Base-by-base conservation (phyloP, 2,888 invertebrate species). In the Dastarcus helophoroides region DNA sequence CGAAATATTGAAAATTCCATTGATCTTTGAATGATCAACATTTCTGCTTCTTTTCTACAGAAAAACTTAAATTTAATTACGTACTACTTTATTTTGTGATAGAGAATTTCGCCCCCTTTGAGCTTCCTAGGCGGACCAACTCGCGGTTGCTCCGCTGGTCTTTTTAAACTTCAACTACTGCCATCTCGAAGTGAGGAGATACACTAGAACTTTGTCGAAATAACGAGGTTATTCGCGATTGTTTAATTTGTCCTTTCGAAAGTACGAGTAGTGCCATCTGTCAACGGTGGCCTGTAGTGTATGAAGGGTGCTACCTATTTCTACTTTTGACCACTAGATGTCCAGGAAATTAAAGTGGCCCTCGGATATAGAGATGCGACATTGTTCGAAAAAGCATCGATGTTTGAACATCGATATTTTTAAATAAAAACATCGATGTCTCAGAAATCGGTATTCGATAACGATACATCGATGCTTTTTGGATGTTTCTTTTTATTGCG, bases 1-100 rank as follows among this genome's bases (percentile, higher is more conserved):
- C 39, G 34, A 41, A 38, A 39, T 37, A 43, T 25, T 39, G 31
- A 39, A 33, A 21, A 33, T 34, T 35, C 38, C 38, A 38, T 24
- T 37, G 34, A 33, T 39, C 36, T 40, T 41, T 41, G 31, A 43
- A 36, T 38, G 23, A 38, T 32, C 35, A 32, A 35, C 38, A 40
- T 35, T 30, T 32, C 35, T 35, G 29, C 29, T 35, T 35, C 36
- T 39, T 39, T 37, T 37, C 37, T 35, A 35, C 28, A 28, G 19
- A 21, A 8, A 17, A 21, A 33, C 10, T 29, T 22, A 29, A 21
- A 22, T 30, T 29, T 29, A 29, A 28, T 11, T 31, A 26, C 35
- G 30, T 29, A 36, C 35, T 38, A 33, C 25, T 38, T 33, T 33
- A 36, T 38, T 36, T 36, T 33, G 28, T 25, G 36, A 36, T 29